Base-by-base conservation (phyloP, 2,113 vertebrate genomes). In the Pelecanus crispus region DNA sequence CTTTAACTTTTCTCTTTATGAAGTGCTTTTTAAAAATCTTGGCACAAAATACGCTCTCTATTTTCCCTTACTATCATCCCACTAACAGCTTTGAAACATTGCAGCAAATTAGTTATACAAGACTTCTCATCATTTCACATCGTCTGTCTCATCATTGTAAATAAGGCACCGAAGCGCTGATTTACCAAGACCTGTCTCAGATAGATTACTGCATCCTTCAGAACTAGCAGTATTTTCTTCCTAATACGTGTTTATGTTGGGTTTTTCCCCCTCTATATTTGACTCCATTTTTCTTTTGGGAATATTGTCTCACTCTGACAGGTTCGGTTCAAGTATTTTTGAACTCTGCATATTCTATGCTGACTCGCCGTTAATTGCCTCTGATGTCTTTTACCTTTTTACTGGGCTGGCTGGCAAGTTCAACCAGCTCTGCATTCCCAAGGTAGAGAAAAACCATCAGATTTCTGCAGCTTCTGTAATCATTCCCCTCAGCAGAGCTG, bases 61-160 rank as follows among this genome's bases (percentile, higher is more conserved):
- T 94, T 94, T 96, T 91, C 88, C 71, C 40, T 72, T 88, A 32
- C 95, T 94, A 85, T 94, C 95, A 94, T 80, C 63, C 70, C 80
- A 84, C 77, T 81, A 93, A 71, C 94, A 95, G 88, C 88, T 95
- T 79, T 89, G 91, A 95, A 95, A 88, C 59, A 50, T 63, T 84
- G 65, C 95, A 87, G 56, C 9, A 22, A 92, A 96, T 96, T 95
- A 96, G 92, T 88, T 94, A 97, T 91, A 92, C 94, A 94, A 96
- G 92, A 61, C 83, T 95, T 94, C 90, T 91, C 71, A 84, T 95
- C 68, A 84, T 92, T 93, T 86, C 88, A 71, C 72, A 74, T 95
- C 8, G 16, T 78, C 88, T 92, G 59, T 74, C 94, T 97, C 92
- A 71, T 90, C 52, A 17, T 40, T 91, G 88, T 78, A 92, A 91